phyloP scores from a whole-genome alignment of 2,888 invertebrate species.

The Trachelus iudaicus region DNA sequence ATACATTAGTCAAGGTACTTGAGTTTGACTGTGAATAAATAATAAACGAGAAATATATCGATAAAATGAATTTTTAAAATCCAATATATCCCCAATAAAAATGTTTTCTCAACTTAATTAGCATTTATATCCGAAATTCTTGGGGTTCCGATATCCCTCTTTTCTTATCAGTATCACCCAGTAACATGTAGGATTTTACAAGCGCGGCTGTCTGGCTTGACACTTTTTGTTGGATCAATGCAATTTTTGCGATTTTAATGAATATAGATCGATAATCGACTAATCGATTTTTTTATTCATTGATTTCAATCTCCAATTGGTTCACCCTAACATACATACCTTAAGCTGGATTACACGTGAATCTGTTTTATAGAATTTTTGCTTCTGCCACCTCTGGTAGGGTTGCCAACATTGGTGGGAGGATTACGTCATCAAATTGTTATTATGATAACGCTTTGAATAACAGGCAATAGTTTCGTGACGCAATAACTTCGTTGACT shows the following conservation, averaged over 20 bases:
- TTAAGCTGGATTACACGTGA: background rate
- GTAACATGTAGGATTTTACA: no score
- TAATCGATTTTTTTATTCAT: background rate
- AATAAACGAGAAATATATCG: no score
- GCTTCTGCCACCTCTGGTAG: background rate
- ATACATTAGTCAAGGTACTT: background rate
- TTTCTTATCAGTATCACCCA: no score
- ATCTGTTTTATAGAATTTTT: background rate
- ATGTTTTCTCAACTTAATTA: no score
- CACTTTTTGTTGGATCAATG: no score
- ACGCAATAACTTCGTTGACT: background rate
- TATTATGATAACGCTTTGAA: background rate
- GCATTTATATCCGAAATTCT: no score
- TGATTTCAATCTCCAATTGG: background rate
- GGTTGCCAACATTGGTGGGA: background rate
- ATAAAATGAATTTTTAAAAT: no score
- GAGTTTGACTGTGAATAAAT: no score
- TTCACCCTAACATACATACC: accelerated
- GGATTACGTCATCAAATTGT: background rate
- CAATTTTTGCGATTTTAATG: background rate
- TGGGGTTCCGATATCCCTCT: no score
- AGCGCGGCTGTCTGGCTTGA: no score
- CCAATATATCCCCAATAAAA: no score
- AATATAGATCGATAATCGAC: background rate
- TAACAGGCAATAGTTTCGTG: background rate